Evolutionary conservation across 2,888 invertebrate species (phyloP).

Genomic region (Alcis repandata): DNA sequence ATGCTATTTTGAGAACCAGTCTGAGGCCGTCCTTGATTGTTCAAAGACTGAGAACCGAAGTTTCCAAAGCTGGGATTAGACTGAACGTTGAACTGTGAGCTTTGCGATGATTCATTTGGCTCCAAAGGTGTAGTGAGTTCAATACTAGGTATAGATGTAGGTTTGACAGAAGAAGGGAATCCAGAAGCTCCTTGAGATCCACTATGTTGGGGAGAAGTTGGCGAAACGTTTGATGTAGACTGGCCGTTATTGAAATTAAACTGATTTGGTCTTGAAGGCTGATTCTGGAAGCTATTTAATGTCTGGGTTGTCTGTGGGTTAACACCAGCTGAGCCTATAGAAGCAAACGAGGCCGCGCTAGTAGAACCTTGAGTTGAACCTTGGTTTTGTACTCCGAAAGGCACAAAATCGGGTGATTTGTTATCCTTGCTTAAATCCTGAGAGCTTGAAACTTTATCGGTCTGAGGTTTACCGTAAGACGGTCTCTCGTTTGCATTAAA

Average conservation of each 20-base stretch:
- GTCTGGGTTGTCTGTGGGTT: constrained; percentile 27
- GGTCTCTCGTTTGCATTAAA: constrained; percentile 42
- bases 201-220: constrained; percentile 20
- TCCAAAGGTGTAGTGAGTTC: constrained; percentile 67
- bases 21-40: constrained; percentile 27
- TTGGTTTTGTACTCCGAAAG: constrained; percentile 24
- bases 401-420: constrained; percentile 12
- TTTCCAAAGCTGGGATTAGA: constrained; percentile 21
- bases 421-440: constrained; percentile 16
- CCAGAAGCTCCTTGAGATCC: constrained; percentile 10
- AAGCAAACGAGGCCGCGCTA: constrained; percentile 34
- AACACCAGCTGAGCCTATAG: constrained; percentile 13
- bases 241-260: constrained; percentile 31
- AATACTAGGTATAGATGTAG: constrained; percentile 59
- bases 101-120: constrained; percentile 41
- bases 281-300: constrained; percentile 30
- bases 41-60: constrained; percentile 25
- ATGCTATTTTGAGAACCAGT: constrained; percentile 26
- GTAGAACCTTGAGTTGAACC: constrained; percentile 25
- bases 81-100: constrained; percentile 32
- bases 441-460: constrained; percentile 1
- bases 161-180: constrained; percentile 28
- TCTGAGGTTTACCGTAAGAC: constrained; percentile 23
- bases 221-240: constrained; percentile 8
- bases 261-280: constrained; percentile 40